A percentile compares a stretch with the other conserved stretches of the same genome.
phyloP scores from a whole-genome alignment of 2,888 invertebrate genomes.

The Orchesellides sinensis region DNA sequence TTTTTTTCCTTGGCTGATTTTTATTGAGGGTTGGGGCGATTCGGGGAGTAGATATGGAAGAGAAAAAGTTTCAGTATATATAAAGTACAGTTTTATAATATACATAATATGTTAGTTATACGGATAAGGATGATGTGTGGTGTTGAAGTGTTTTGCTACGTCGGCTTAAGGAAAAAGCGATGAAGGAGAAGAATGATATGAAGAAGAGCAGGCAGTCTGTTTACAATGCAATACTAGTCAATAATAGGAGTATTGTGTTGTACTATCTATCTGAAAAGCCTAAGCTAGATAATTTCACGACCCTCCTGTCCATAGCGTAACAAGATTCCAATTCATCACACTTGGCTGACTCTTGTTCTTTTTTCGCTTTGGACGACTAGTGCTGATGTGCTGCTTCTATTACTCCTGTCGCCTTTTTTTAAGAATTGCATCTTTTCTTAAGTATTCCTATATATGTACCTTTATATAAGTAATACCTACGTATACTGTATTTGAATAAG shows the following conservation, averaged over 20 bases:
- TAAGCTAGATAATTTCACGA: conserved; percentile 70
- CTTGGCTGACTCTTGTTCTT: conserved; percentile 69
- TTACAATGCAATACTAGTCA: conserved; percentile 12
- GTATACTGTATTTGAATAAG: too few species aligned
- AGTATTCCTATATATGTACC: not conserved
- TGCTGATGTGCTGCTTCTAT: not conserved
- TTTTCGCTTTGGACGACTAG: not conserved
- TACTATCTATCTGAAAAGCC: too few species aligned
- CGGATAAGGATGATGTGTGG: not conserved
- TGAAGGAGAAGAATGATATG: conserved; percentile 44
- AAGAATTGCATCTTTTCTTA: conserved; percentile 3
- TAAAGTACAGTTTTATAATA: too few species aligned
- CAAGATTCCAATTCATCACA: conserved; percentile 75
- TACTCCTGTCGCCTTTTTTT: conserved; percentile 49
- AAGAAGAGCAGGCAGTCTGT: conserved; percentile 9
- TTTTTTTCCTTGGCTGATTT: not conserved
- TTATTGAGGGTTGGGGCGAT: conserved; percentile 33
- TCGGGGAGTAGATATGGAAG: not conserved
- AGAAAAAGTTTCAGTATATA: too few species aligned
- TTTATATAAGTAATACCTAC: not conserved
- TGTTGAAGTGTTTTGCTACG: conserved; percentile 44
- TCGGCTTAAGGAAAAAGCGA: conserved; percentile 51
- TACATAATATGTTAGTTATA: too few species aligned
- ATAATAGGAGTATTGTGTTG: conserved; percentile 27
- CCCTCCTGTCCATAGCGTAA: conserved; percentile 74